Evolutionary conservation across 2,797 vertebrate genomes (phyloP).

Genomic region (Micromesistius poutassou): DNA sequence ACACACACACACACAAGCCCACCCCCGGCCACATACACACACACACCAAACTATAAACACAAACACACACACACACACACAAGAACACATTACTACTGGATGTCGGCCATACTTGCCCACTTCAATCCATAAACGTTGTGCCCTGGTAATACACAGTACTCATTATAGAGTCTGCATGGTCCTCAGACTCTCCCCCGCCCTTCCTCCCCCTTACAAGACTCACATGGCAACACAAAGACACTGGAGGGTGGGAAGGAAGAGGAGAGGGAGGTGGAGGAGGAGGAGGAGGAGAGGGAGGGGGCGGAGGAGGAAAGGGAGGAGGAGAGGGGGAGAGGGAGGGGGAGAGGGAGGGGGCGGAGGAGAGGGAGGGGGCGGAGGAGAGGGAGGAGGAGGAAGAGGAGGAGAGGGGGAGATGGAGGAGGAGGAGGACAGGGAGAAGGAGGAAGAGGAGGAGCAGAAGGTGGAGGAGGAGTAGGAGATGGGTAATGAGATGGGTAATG

Average conservation of each 20-base stretch:
- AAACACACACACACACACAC: constrained; percentile 18
- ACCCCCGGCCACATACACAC: background rate
- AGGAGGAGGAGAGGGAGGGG: background rate
- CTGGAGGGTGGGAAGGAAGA: constrained; percentile 38
- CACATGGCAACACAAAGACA: constrained; percentile 27
- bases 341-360: no score
- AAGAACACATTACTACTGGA: constrained; percentile 51
- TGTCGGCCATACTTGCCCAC: constrained; percentile 55
- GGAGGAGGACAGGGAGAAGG: constrained; percentile 37
- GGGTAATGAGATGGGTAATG: constrained; percentile 46
- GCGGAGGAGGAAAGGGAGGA: no score
- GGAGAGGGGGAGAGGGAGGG: no score
- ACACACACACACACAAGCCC: constrained; percentile 24
- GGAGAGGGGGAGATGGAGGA: no score
- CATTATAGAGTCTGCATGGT: constrained; percentile 49
- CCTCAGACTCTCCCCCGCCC: constrained; percentile 32
- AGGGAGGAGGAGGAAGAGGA: no score
- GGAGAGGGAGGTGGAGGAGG: background rate
- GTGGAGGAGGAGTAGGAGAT: no score
- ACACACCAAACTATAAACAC: background rate
- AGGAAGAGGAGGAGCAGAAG: background rate
- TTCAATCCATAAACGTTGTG: constrained; percentile 54
- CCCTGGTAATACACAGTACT: constrained; percentile 44
- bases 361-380: background rate
- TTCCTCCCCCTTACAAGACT: constrained; percentile 30